Evolutionary conservation across 1,140 invertebrate species (phyloP), one percentile per base, ranked within the genome.

Genomic region (Polyergus mexicanus): DNA sequence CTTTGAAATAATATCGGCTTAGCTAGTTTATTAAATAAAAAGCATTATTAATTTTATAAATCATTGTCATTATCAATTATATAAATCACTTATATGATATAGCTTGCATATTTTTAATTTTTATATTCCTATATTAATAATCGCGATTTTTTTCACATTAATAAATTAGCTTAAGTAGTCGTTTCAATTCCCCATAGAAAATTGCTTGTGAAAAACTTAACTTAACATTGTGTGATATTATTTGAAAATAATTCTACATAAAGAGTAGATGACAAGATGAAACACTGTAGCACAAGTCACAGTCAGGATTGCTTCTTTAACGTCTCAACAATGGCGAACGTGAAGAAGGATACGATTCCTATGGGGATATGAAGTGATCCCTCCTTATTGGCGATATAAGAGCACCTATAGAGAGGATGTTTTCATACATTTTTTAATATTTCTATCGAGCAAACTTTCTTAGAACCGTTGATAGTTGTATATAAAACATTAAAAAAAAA

Each of bases 251-350:
- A 69, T 58, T 47, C 19, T 22, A 44, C 35, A 25, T 32, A 28
- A 16, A 51, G 19, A 25, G 19, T 62, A 62, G 28, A 25, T 71
- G 41, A 74, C 63, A 83, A 85, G 89, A 1, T 51, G 78, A 89
- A 85, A 88, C 22, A 72, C 28, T 11, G 25, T 25, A 13, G 72
- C 54, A 54, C 6, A 77, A 90, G 75, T 84, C 81, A 35, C 2
- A 77, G 65, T 7, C 62, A 25, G 2, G 8, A 28, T 22, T 35
- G 54, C 22, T 71, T 72, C 22, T 38, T 32, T 71, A 3, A 58
- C 11, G 44, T 56, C 16, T 56, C 16, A 38, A 62, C 78, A 60
- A 47, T 72, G 78, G 38, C 54, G 35, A 51, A 51, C 47, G 25
- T 62, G n/a, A 6, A 47, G 41, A 83, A 32, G n/a, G 78, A 32